A percentile compares a stretch with the other conserved stretches of the same genome.
phyloP scores from a whole-genome alignment of 2,113 vertebrate species.

The Physeter macrocephalus region DNA sequence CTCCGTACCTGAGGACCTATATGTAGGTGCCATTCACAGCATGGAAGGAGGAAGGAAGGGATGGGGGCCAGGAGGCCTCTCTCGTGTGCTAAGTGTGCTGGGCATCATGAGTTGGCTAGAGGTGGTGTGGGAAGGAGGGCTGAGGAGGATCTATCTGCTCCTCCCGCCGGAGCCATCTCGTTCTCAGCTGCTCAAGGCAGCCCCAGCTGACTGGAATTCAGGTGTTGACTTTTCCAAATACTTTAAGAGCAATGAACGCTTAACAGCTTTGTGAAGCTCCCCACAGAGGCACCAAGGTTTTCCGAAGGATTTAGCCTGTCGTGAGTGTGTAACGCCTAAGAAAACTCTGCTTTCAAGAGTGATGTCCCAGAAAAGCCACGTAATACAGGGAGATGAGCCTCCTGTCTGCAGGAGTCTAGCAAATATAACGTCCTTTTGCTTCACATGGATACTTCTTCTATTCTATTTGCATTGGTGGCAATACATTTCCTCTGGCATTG shows the following conservation, averaged over 20 bases:
- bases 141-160: background rate
- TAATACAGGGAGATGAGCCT: conserved; percentile 39
- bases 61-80: background rate
- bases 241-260: conserved; percentile 47
- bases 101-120: background rate
- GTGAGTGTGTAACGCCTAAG: conserved; percentile 15
- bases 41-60: background rate
- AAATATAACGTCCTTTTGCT: background rate
- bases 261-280: conserved; percentile 43
- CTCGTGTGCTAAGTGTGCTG: fast-evolving
- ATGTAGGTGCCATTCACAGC: background rate
- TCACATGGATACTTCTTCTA: background rate
- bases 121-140: background rate
- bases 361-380: conserved; percentile 61
- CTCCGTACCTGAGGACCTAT: background rate
- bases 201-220: background rate
- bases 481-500: background rate
- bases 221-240: conserved; percentile 58
- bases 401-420: conserved; percentile 1
- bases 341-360: conserved; percentile 60
- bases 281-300: conserved; percentile 23
- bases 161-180: background rate
- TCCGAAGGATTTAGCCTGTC: conserved; percentile 66
- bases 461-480: background rate
- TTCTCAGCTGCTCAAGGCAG: background rate